These are phyloP conservation scores for Temnothorax ravouxi DNA, from an alignment of 2,888 invertebrate genomes.

Conservation along the genomic window DNA sequence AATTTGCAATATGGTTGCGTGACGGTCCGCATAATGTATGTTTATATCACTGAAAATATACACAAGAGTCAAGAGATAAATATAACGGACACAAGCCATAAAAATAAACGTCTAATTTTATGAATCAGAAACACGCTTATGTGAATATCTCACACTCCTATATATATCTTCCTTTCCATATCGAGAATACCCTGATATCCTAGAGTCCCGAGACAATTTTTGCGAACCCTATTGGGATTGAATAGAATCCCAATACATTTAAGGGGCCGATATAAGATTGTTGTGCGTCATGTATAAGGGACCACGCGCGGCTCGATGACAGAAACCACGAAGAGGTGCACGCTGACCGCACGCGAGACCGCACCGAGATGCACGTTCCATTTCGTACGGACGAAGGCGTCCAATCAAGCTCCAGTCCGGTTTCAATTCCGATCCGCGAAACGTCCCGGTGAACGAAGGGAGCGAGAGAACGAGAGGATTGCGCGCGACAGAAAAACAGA, in stretches of 20 bases:
- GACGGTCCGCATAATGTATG: conserved; percentile 16
- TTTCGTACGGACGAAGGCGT: conserved; percentile 37
- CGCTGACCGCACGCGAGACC: conserved; percentile 48
- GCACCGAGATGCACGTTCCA: conserved; percentile 37
- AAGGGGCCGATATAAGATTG: neutral
- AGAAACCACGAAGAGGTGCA: neutral
- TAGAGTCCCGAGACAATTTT: neutral
- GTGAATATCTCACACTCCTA: neutral
- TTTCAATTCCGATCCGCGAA: conserved; percentile 42
- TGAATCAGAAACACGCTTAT: neutral
- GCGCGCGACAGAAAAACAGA: neutral
- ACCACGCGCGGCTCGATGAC: neutral
- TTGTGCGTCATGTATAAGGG: neutral
- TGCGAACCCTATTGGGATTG: no score
- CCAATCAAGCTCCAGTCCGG: conserved; percentile 49
- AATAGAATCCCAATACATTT: neutral
- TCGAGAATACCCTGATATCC: neutral
- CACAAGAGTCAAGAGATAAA: neutral
- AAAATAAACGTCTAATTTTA: conserved; percentile 18
- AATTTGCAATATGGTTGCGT: neutral
- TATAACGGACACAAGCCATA: neutral
- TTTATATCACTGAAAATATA: neutral
- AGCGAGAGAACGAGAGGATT: neutral
- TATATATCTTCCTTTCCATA: neutral
- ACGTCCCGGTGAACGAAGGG: conserved; percentile 8